Base-by-base conservation (phyloP, 2,113 vertebrate genomes). In the Gymnarchus niloticus region DNA sequence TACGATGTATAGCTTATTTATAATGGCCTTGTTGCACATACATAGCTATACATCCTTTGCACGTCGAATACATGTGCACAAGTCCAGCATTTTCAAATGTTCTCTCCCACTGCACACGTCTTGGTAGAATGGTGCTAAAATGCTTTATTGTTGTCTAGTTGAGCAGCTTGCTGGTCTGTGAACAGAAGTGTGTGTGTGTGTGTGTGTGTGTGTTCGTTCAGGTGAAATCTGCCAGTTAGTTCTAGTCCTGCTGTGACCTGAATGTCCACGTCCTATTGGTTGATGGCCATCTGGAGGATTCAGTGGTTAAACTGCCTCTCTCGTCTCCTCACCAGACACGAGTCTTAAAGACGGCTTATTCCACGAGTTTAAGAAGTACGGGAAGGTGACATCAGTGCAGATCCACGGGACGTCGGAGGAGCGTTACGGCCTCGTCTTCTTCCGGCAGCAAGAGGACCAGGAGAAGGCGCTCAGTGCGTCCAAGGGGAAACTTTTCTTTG, bases 311-410 rank as follows among this genome's bases (percentile, higher is more conserved):
- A 10, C 61, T 69, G 52, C 46, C 28, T 65, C 56, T 21, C 19
- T 61, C 28, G 65, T 44, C 2, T 78, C 12, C 46, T 41, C 19
- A 0, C 3, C 83, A 97, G 96, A 97, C 89, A 96, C 96, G 91
- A 97, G 96, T 93, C 95, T 97, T 93, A 97, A 97, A 89, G 96
- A 97, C 88, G 96, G 96, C 85, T 95, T 97, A 90, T 97, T 97
- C 90, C 96, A 97, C 0, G 96, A 97, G 89, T 97, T 97, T 92
- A 97, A 97, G 93, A 97, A 97, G 86, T 96, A 96, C 0, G 96
- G 96, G 14, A 97, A 97, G 90, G 96, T 97, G 92, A 97, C 96
- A 0, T 97, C 96, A 0, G 96, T 97, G 86, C 96, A 97, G 92
- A 97, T 97, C 77, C 96, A 97, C 0, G 96, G 96, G 6, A 91